Evolutionary conservation across 1,140 invertebrate genomes (phyloP).

Genomic region (Hylyphantes graminicola): DNA sequence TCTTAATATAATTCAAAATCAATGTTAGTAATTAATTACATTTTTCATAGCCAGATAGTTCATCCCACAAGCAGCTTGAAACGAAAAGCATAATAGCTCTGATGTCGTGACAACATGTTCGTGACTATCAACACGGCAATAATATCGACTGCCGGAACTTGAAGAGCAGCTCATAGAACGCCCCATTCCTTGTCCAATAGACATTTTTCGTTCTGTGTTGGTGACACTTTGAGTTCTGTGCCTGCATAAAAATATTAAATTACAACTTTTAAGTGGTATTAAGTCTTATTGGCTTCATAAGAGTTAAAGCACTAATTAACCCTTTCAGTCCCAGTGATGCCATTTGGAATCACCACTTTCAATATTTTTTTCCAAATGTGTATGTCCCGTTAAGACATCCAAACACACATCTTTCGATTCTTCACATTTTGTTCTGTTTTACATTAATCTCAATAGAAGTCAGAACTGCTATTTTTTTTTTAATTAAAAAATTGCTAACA

Average conservation of each 20-base stretch:
- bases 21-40: conserved; percentile 39
- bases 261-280: neutral
- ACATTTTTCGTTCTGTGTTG: conserved; percentile 11
- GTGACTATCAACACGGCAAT: conserved; percentile 16
- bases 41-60: conserved; percentile 64
- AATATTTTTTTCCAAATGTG: too few species aligned
- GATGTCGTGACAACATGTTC: conserved; percentile 55
- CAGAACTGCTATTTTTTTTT: too few species aligned
- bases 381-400: too few species aligned
- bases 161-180: conserved; percentile 44
- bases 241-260: conserved; percentile 3
- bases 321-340: too few species aligned
- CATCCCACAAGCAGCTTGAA: conserved; percentile 65
- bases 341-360: too few species aligned
- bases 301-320: neutral
- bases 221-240: conserved; percentile 2
- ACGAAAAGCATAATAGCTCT: conserved; percentile 64
- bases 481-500: neutral
- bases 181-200: neutral
- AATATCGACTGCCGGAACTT: neutral
- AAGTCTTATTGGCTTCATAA: neutral
- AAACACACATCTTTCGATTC: too few species aligned
- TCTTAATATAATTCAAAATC: neutral
- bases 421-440: too few species aligned
- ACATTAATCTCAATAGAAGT: too few species aligned